phyloP scores from a whole-genome alignment of 1,140 invertebrate species.

The Procambarus clarkii region DNA sequence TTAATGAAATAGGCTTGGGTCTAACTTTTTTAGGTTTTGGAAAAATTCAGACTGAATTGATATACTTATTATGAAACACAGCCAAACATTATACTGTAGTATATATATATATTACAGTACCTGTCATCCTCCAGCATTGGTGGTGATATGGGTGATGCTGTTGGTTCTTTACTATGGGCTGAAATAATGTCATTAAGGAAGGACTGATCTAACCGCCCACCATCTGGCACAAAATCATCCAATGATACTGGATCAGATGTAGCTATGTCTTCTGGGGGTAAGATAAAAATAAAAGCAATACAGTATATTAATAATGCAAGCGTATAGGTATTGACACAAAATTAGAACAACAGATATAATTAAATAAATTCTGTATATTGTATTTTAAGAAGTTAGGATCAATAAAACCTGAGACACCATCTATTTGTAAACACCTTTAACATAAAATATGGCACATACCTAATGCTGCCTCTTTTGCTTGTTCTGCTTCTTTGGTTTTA shows the following conservation, averaged over 20 bases:
- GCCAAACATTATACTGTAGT: no score
- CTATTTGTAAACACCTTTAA: no score
- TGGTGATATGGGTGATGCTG: conserved; percentile 73
- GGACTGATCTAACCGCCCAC: conserved; percentile 85
- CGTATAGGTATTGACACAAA: no score
- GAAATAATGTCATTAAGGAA: conserved; percentile 85
- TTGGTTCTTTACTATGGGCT: conserved; percentile 74
- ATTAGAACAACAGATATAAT: not conserved
- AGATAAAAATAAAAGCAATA: not conserved
- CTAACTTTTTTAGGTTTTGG: no score
- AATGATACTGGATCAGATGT: conserved; percentile 78
- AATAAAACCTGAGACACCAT: not conserved
- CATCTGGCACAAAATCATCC: conserved; percentile 91
- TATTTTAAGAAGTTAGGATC: not conserved
- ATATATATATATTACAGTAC: not conserved
- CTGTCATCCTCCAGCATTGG: conserved; percentile 75
- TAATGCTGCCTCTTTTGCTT: conserved; percentile 26
- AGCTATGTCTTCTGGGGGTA: not conserved
- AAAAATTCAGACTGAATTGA: no score
- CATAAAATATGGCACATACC: conserved; percentile 11
- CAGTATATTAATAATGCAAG: not conserved
- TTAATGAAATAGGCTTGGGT: no score
- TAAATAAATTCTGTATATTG: not conserved
- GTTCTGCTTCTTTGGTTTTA: conserved; percentile 49
- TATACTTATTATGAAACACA: no score